A percentile compares a stretch with the other conserved stretches of the same genome.
These are phyloP conservation scores for Polyergus mexicanus DNA, from an alignment of 1,140 invertebrate species.

Conservation along the genomic window DNA sequence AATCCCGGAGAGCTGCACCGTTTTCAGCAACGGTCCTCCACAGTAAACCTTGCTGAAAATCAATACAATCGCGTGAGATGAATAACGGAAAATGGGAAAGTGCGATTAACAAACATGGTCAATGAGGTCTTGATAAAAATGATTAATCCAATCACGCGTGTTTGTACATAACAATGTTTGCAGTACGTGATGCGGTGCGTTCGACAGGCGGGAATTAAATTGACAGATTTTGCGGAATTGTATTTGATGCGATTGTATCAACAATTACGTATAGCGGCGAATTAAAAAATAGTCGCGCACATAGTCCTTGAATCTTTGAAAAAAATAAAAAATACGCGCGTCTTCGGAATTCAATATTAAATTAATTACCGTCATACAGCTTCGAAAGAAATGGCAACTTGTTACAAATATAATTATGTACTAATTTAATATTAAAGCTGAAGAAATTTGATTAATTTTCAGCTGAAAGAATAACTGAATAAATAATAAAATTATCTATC, in stretches of 20 bases:
- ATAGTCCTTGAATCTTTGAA: background rate
- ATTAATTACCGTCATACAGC: no score
- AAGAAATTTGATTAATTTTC: conserved; percentile 8
- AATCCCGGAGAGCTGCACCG: conserved; percentile 92
- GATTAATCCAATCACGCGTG: background rate
- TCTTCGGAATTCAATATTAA: no score
- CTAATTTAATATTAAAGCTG: background rate
- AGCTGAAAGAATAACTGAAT: background rate
- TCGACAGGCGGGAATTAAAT: conserved; percentile 4
- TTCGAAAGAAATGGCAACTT: no score
- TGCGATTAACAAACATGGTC: conserved; percentile 16
- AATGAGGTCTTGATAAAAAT: conserved; percentile 12
- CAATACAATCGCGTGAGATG: background rate
- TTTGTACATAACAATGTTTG: background rate
- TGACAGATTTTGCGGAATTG: conserved; percentile 13
- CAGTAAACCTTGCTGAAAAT: conserved; percentile 93
- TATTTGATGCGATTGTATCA: background rate
- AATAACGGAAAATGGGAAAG: background rate
- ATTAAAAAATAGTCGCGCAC: conserved; percentile 15
- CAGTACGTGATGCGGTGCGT: background rate
- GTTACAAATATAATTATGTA: background rate
- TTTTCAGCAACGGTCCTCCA: conserved; percentile 92
- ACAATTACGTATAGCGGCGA: background rate
- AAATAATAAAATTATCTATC: background rate
- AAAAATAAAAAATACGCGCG: background rate